Base-by-base conservation (phyloP, 2,888 invertebrate genomes). In the Apamea anceps region DNA sequence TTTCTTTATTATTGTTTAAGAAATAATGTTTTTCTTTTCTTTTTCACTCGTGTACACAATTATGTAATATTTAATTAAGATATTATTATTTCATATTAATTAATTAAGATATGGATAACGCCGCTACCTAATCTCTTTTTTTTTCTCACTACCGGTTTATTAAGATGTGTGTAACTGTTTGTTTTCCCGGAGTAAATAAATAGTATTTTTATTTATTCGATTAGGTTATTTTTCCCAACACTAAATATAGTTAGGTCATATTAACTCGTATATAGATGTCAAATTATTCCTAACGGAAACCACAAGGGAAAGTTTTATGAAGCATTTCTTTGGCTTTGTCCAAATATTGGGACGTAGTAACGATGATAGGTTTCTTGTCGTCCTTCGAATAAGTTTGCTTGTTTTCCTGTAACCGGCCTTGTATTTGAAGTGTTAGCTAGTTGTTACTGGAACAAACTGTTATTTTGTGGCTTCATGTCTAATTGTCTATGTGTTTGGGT, bases 321-420 rank as follows among this genome's bases (percentile, higher is more conserved):
- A 78, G 79, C 67, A 72, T 54, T 67, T 84, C 54, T 84, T 72
- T 78, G 85, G 81, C 71, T 81, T 79, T 62, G 13, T 67, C 51
- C 71, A 67, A 63, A 66, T 78, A 54, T 45, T 25, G 60, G 2
- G 13, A 48, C 45, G 25, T 75, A 45, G 60, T 75, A 45, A 62
- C 48, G 32, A 28, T 68, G 18, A 32, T 37, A 42, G 51, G 62
- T 62, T 80, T 80, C 66, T 67, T 62, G 51, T 68, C 45, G 25
- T 8, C 48, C 48, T 57, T 65, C 57, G 68, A 82, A 54, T 76
- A 48, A 37, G 45, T 67, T 71, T 72, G 42, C 67, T 72, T 62
- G 15, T 54, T 84, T 72, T 84, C 60, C 72, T 77, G 51, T 28
- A 28, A 62, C 5, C n/a, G 42, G 7, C 84, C 51, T 67, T 79